A percentile compares a stretch with the other conserved stretches of the same genome.
Evolutionary conservation across 2,888 invertebrate genomes (phyloP).

Genomic region (Gortyna flavago): DNA sequence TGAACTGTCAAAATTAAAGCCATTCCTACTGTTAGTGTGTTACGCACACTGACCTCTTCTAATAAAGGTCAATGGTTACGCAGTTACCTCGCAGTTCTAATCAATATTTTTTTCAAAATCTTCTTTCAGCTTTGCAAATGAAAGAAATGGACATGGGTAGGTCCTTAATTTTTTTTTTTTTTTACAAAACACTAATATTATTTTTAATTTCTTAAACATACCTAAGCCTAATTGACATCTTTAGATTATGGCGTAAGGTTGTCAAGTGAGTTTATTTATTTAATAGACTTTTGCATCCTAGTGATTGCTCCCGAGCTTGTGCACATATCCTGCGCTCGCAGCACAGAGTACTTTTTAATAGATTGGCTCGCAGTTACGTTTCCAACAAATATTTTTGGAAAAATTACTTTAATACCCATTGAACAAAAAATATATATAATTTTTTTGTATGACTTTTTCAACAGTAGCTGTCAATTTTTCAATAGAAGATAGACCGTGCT

Average conservation of each 20-base stretch:
- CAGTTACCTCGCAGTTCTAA: background rate
- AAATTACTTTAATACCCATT: background rate
- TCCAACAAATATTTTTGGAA: background rate
- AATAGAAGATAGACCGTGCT: background rate
- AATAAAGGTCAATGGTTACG: no score
- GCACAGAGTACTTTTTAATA: no score
- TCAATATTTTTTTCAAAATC: background rate
- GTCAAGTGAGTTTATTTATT: slow-evolving; percentile 70
- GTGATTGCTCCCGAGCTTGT: background rate
- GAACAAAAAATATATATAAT: no score
- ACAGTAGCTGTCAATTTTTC: no score
- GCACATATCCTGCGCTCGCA: background rate
- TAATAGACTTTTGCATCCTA: background rate
- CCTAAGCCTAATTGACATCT: background rate
- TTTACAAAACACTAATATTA: background rate
- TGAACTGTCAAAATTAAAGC: no score
- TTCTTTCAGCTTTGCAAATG: slow-evolving; percentile 36
- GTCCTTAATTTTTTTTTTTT: no score
- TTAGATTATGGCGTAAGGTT: slow-evolving; percentile 74
- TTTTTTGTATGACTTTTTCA: background rate
- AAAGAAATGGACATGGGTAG: slow-evolving; percentile 56
- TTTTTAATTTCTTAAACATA: background rate
- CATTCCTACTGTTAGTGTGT: no score
- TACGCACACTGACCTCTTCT: no score
- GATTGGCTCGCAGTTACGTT: background rate